phyloP scores from a whole-genome alignment of 2,797 vertebrate species.

The Sciurus carolinensis region DNA sequence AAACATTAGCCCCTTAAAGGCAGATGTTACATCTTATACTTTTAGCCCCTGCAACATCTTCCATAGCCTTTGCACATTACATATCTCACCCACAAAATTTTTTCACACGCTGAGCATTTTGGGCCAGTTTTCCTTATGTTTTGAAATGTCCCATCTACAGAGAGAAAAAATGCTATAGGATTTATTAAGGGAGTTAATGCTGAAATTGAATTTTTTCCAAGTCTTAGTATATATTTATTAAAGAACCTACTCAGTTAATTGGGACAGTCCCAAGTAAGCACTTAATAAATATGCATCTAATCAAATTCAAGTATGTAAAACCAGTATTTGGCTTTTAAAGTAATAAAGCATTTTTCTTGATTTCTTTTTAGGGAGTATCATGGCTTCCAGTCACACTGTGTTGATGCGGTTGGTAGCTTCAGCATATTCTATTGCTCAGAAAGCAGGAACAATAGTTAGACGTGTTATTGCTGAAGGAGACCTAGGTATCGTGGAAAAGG shows the following conservation, averaged over 20 bases:
- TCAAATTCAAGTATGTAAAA: neutral
- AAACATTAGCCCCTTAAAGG: neutral
- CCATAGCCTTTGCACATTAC: neutral
- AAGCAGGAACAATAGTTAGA: slow-evolving; percentile 94
- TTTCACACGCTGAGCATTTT: neutral
- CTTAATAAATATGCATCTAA: neutral
- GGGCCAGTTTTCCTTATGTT: neutral
- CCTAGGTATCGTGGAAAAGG: slow-evolving; percentile 97
- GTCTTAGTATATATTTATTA: neutral
- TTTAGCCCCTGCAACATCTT: neutral
- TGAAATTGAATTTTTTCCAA: neutral
- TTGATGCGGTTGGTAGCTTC: slow-evolving; percentile 95
- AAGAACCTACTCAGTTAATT: neutral
- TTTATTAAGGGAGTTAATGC: neutral
- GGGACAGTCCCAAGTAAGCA: neutral
- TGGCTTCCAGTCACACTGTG: slow-evolving; percentile 92
- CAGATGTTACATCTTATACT: neutral
- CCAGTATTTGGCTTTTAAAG: neutral
- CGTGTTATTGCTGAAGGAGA: slow-evolving; percentile 95
- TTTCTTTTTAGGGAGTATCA: slow-evolving; percentile 85
- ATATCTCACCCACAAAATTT: neutral
- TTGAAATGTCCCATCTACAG: neutral
- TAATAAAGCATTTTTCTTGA: neutral
- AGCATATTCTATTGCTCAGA: slow-evolving; percentile 93
- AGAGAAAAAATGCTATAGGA: neutral